Evolutionary conservation across 2,888 invertebrate genomes (phyloP).

Genomic region (Monopis laevigella): DNA sequence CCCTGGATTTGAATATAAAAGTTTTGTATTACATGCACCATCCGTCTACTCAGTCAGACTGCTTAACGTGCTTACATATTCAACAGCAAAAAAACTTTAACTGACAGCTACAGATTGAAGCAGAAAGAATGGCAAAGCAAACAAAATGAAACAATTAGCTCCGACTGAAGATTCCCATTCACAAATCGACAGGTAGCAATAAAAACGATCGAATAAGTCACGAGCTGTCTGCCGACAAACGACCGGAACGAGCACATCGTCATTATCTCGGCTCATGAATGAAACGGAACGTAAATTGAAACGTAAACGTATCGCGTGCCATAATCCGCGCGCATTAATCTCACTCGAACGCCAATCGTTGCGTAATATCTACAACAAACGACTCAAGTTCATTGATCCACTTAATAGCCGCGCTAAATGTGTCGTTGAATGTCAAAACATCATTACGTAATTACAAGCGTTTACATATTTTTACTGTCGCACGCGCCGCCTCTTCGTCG

Average conservation of each 20-base stretch:
- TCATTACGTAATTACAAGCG: constrained; percentile 45
- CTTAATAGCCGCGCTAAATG: constrained; percentile 62
- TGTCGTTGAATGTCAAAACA: constrained; percentile 65
- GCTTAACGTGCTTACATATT: too few relatives aligned
- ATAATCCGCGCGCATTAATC: constrained; percentile 66
- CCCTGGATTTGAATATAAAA: not conserved
- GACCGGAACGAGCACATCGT: constrained; percentile 48
- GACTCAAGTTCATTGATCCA: constrained; percentile 67
- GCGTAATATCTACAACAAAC: constrained; percentile 54
- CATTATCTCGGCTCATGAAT: constrained; percentile 62
- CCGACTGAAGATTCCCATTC: not conserved
- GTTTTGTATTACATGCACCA: too few relatives aligned
- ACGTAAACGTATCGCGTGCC: constrained; percentile 66
- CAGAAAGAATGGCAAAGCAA: too few relatives aligned
- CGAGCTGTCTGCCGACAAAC: constrained; percentile 33
- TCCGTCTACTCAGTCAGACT: too few relatives aligned
- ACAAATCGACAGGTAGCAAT: not conserved
- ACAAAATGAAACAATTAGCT: too few relatives aligned
- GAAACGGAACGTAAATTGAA: constrained; percentile 65
- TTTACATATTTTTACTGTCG: constrained; percentile 10
- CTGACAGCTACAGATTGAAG: too few relatives aligned
- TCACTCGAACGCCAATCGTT: constrained; percentile 63
- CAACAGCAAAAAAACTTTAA: too few relatives aligned
- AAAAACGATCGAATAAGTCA: constrained; percentile 1
- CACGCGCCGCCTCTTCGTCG: constrained; percentile 6